Percentiles rank a stretch among this genome's conserved stretches.
Evolutionary conservation across 92 coral and sea anemone genomes (phyloP).

Genomic region (Chrysogorgia sp.): DNA sequence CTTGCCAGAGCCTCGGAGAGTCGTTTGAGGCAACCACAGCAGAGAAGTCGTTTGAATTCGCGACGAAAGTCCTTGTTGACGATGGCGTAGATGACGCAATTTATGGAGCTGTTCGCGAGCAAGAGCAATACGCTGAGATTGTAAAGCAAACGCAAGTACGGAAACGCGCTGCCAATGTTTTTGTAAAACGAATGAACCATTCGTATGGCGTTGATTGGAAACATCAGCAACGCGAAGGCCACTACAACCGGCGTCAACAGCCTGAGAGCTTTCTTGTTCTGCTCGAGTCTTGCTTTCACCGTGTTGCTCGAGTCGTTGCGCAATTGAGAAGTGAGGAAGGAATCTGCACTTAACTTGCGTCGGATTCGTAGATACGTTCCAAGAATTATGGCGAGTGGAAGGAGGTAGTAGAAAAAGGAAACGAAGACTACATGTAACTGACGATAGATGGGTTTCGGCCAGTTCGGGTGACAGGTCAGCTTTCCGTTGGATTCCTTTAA

Average conservation of each 20-base stretch:
- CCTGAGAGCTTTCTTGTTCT: constrained; percentile 78
- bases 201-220: constrained; percentile 56
- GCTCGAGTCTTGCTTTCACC: constrained; percentile 62
- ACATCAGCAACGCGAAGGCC: constrained; percentile 72
- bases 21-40: constrained; percentile 47
- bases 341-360: constrained; percentile 64
- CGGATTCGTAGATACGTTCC: constrained; percentile 77
- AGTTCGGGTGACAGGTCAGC: constrained; percentile 55
- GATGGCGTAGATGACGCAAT: constrained; percentile 79
- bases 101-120: constrained; percentile 69
- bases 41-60: constrained; percentile 64
- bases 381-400: constrained; percentile 73
- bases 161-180: constrained; percentile 5
- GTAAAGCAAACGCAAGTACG: constrained; percentile 40
- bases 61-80: constrained; percentile 88
- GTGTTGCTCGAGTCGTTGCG: constrained; percentile 61
- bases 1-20: constrained; percentile 15
- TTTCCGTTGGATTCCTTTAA: constrained; percentile 36
- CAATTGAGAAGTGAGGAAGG: constrained; percentile 40
- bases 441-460: constrained; percentile 61
- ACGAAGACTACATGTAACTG: constrained; percentile 57
- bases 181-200: constrained; percentile 43
- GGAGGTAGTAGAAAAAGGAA: constrained; percentile 58
- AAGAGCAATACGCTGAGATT: constrained; percentile 60
- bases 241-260: constrained; percentile 87